A percentile compares a stretch with the other conserved stretches of the same genome.
These are phyloP conservation scores for Eurypyga helias DNA, from an alignment of 2,113 vertebrate species.

Conservation along the genomic window DNA sequence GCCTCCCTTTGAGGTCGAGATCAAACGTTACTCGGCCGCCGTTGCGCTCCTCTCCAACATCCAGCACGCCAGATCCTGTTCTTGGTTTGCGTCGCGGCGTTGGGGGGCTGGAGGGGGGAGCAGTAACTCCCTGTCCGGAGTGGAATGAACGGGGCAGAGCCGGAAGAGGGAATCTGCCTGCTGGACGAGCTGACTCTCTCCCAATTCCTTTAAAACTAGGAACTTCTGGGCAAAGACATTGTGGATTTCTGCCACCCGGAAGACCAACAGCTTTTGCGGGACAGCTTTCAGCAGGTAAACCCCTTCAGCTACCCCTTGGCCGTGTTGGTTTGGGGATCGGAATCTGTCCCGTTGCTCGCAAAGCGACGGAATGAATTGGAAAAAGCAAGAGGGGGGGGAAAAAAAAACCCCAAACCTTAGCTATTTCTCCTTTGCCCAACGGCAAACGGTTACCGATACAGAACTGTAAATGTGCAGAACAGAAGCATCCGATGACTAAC, in stretches of 20 bases:
- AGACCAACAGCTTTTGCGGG: conserved; percentile 91
- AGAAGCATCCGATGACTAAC: conserved; percentile 12
- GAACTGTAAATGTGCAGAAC: not conserved
- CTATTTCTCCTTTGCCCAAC: not conserved
- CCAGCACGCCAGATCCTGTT: fast-evolving
- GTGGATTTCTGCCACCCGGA: conserved; percentile 94
- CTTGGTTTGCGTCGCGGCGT: not conserved
- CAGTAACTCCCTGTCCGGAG: not conserved
- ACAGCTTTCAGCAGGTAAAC: conserved; percentile 95
- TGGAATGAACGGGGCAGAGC: not conserved
- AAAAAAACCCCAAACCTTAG: not conserved
- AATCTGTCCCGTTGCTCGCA: not conserved
- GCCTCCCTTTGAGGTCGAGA: not conserved
- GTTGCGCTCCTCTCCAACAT: not conserved
- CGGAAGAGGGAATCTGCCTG: not conserved
- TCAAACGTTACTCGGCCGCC: not conserved
- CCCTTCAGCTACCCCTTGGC: not conserved
- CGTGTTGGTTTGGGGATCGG: not conserved
- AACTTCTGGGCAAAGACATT: conserved; percentile 93
- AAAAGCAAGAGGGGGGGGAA: not conserved
- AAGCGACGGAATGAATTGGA: not conserved
- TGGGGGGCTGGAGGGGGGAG: not conserved
- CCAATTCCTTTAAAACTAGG: conserved; percentile 72
- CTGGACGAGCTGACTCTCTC: not conserved
- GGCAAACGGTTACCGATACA: not conserved